Evolutionary conservation across 2,888 invertebrate genomes (phyloP).

Genomic region (Shargacucullia verbasci): DNA sequence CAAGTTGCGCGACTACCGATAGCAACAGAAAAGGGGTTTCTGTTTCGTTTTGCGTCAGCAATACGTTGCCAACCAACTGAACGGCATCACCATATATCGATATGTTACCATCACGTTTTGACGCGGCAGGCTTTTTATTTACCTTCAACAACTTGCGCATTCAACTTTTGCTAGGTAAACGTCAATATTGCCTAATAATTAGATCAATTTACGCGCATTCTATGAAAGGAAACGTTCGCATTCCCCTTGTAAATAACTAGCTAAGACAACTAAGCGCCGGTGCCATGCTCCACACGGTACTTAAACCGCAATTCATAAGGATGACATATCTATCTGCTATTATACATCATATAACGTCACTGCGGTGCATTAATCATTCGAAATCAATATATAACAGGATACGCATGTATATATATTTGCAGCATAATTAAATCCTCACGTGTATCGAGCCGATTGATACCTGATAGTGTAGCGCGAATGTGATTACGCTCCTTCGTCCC

Average conservation of each 20-base stretch:
- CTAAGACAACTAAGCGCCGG: conserved; percentile 17
- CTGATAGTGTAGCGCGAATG: background rate
- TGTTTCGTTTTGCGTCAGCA: conserved; percentile 48
- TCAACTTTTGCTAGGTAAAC: conserved; percentile 9
- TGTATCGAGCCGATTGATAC: conserved; percentile 3
- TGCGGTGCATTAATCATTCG: conserved; percentile 24
- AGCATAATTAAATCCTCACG: conserved; percentile 1
- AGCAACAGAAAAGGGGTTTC: conserved; percentile 31
- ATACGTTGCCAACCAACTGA: conserved; percentile 19
- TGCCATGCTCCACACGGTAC: conserved; percentile 35
- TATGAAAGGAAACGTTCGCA: conserved; percentile 34
- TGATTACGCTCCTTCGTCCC: background rate
- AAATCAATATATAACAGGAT: conserved; percentile 3
- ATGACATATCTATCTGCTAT: conserved; percentile 22
- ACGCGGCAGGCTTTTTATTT: conserved; percentile 30
- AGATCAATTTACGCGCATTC: conserved; percentile 37
- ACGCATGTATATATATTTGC: background rate
- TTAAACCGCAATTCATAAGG: conserved; percentile 27
- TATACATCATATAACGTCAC: conserved; percentile 3
- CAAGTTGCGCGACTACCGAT: background rate
- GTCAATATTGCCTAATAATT: conserved; percentile 15
- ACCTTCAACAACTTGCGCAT: conserved; percentile 11
- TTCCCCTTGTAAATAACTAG: conserved; percentile 25
- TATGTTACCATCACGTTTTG: conserved; percentile 46
- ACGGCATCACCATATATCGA: conserved; percentile 38